Evolutionary conservation across 2,888 invertebrate genomes (phyloP).

Genomic region (Automeris io): DNA sequence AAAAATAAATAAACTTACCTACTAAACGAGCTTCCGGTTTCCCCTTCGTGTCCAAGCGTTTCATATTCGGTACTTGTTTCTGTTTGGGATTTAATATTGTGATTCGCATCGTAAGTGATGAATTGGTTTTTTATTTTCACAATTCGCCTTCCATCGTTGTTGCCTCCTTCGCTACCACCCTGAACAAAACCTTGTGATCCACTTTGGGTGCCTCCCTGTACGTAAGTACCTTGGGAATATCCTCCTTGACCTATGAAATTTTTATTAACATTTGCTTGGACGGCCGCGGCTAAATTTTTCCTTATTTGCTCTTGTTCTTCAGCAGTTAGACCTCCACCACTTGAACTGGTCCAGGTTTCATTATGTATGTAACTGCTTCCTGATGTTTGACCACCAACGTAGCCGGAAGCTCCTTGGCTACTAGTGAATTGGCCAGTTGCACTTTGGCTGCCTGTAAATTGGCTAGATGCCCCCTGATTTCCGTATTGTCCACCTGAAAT

Average conservation of each 20-base stretch:
- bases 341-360: conserved; percentile 37
- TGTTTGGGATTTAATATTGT: conserved; percentile 61
- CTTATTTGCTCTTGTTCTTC: conserved; percentile 51
- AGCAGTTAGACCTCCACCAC: conserved; percentile 36
- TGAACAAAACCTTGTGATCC: conserved; percentile 16
- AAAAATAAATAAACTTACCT: conserved; percentile 38
- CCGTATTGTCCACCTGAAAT: conserved; percentile 11
- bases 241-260: conserved; percentile 1
- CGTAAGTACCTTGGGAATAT: conserved; percentile 20
- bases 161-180: conserved; percentile 22
- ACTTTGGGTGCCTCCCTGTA: conserved; percentile 7
- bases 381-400: conserved; percentile 10
- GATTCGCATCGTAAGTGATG: conserved; percentile 53
- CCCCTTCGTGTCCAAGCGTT: conserved; percentile 60
- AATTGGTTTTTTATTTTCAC: conserved; percentile 50
- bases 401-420: conserved; percentile 19
- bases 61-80: conserved; percentile 74
- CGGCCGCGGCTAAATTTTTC: conserved; percentile 35
- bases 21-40: conserved; percentile 63
- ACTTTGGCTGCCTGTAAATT: conserved; percentile 18
- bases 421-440: conserved; percentile 16
- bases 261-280: conserved; percentile 17
- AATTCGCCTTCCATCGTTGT: conserved; percentile 32
- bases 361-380: conserved; percentile 24
- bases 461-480: conserved; percentile 12